Evolutionary conservation across 2,113 vertebrate genomes (phyloP).

Genomic region (Nesogale talazaci): DNA sequence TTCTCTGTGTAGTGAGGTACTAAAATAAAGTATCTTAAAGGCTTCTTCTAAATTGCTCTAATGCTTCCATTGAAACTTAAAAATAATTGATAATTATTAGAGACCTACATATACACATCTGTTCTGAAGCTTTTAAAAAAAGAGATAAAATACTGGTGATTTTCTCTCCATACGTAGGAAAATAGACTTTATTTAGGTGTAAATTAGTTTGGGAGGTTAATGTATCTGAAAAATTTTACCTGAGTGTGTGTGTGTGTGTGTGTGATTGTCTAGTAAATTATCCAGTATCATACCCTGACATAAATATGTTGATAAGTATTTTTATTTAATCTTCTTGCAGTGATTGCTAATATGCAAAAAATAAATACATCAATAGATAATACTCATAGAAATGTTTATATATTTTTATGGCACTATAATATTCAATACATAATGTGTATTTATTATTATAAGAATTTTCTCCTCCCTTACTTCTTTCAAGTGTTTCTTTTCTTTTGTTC

Average conservation of each 20-base stretch:
- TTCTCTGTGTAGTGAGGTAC: neutral
- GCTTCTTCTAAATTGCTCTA: neutral
- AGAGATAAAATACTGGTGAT: neutral
- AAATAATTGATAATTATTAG: neutral
- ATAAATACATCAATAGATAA: neutral
- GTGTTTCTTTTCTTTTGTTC: neutral
- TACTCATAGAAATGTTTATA: neutral
- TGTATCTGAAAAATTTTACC: neutral
- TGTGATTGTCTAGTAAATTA: neutral
- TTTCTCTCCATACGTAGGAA: neutral
- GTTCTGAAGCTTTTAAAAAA: neutral
- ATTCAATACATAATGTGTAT: neutral
- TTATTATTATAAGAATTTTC: neutral
- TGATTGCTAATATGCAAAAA: neutral
- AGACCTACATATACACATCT: neutral
- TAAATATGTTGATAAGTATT: neutral
- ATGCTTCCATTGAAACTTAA: neutral
- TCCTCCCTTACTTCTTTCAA: neutral
- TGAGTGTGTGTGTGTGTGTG: neutral
- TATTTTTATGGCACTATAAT: neutral
- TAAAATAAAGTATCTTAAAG: constrained; percentile 5
- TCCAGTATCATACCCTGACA: neutral
- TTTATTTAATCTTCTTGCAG: neutral
- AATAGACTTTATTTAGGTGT: neutral
- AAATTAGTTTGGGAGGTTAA: neutral